phyloP scores from a whole-genome alignment of 2,797 vertebrate genomes.

The Geotria australis region DNA sequence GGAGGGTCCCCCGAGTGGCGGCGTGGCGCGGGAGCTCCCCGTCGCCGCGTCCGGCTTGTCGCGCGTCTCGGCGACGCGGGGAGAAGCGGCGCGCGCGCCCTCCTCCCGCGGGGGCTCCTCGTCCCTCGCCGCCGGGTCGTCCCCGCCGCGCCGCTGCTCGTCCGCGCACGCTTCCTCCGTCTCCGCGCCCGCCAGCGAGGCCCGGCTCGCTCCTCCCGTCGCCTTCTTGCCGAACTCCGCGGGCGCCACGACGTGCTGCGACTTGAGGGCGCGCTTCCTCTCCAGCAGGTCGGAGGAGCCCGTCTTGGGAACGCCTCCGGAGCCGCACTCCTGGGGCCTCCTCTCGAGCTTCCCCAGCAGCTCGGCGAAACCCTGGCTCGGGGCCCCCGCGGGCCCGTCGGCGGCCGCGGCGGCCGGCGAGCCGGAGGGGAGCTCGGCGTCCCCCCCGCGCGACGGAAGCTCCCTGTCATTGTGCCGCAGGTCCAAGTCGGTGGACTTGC shows the following conservation, averaged over 20 bases:
- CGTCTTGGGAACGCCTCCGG: no score
- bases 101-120: not conserved
- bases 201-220: not conserved
- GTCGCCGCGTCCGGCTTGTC: not conserved
- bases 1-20: no score
- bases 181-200: not conserved
- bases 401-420: not conserved
- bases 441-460: not conserved
- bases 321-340: not conserved
- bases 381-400: not conserved
- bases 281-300: not conserved
- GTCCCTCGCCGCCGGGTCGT: not conserved
- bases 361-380: no score
- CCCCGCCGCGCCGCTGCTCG: not conserved
- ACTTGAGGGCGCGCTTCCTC: not conserved
- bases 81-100: not conserved
- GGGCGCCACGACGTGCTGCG: not conserved
- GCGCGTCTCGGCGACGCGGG: not conserved
- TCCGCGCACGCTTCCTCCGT: not conserved
- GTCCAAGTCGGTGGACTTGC: not conserved
- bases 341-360: no score
- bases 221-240: not conserved
- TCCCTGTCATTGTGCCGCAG: not conserved
- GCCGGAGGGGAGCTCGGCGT: not conserved
- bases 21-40: no score